phyloP scores from a whole-genome alignment of 2,113 vertebrate species.

The Serilophus lunatus region DNA sequence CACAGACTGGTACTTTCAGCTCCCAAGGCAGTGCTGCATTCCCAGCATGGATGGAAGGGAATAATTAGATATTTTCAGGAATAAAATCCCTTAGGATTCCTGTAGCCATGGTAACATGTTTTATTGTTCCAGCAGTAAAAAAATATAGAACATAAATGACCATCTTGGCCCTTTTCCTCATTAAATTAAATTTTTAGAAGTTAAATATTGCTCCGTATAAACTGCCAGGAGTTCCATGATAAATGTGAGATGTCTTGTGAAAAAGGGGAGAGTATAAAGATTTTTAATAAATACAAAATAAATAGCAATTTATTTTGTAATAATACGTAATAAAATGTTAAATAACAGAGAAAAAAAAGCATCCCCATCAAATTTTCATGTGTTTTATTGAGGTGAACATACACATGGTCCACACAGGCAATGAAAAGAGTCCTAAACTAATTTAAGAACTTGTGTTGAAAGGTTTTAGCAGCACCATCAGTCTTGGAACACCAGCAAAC shows the following conservation, averaged over 20 bases:
- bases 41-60: neutral
- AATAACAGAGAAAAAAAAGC: neutral
- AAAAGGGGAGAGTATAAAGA: neutral
- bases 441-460: conserved; percentile 71
- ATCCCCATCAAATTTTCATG: conserved; percentile 45
- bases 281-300: neutral
- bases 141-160: neutral
- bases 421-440: conserved; percentile 75
- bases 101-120: conserved; percentile 24
- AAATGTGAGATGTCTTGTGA: neutral
- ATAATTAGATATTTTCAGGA: neutral
- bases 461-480: conserved; percentile 71
- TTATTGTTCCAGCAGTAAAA: conserved; percentile 1
- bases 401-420: conserved; percentile 65
- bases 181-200: neutral
- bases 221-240: neutral
- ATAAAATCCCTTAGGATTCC: neutral
- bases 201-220: neutral
- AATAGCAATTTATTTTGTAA: too few species aligned
- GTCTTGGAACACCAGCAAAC: conserved; percentile 68
- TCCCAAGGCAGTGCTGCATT: neutral
- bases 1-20: neutral
- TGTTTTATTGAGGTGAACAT: conserved; percentile 76
- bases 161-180: neutral
- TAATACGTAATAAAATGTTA: too few species aligned